phyloP scores from a whole-genome alignment of 2,797 vertebrate genomes.

The Antrozous pallidus region DNA sequence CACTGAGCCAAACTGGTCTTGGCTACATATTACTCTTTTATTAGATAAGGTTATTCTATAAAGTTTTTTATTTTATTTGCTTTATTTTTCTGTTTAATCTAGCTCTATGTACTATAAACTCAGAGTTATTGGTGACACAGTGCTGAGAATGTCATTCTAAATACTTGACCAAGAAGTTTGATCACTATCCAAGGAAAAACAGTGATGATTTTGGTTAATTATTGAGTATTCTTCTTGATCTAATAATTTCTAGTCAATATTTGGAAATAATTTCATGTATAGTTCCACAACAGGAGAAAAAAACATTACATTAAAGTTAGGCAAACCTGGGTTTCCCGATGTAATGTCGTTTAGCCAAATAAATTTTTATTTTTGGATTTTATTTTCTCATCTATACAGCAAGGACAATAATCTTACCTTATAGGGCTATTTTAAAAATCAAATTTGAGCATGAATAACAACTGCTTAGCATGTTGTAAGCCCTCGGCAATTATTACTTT shows the following conservation, averaged over 20 bases:
- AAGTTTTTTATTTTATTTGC: background rate
- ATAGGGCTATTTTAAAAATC: background rate
- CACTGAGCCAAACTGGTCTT: too few species aligned
- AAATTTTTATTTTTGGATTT: background rate
- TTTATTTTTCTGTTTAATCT: background rate
- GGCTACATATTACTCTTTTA: too few species aligned
- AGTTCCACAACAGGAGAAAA: background rate
- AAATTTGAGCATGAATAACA: slow-evolving; percentile 35
- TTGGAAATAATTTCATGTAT: background rate
- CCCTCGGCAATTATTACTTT: slow-evolving; percentile 24
- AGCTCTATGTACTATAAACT: background rate
- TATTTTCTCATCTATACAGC: background rate
- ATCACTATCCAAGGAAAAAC: background rate
- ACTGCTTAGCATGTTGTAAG: background rate
- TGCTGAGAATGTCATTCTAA: background rate
- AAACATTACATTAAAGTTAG: background rate
- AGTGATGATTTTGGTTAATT: background rate
- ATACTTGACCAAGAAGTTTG: background rate
- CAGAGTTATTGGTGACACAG: background rate
- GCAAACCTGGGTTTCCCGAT: background rate
- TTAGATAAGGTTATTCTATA: background rate
- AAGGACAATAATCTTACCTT: background rate
- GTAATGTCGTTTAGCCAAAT: background rate
- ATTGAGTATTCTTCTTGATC: background rate
- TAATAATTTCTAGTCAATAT: background rate